Conservation (phyloP, 2,113 vertebrate genomes). For the Anarhynchus alexandrinus region DNA sequence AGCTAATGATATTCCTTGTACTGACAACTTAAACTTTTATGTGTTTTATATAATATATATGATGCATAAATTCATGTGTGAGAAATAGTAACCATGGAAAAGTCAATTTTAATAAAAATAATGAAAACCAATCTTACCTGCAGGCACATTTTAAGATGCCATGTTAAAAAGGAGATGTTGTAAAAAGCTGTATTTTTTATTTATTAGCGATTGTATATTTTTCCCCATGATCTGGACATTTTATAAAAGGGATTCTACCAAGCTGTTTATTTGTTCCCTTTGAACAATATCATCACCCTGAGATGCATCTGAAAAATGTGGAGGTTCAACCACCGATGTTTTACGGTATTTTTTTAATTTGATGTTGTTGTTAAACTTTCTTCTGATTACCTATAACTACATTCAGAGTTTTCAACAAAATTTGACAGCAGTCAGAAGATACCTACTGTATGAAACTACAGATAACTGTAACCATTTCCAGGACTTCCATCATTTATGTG, state of each 20-base stretch:
- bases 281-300: neutral
- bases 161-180: constrained; percentile 34
- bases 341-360: constrained; percentile 34
- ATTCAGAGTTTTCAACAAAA: constrained; percentile 40
- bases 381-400: constrained; percentile 52
- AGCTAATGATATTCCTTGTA: neutral
- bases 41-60: neutral
- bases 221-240: constrained; percentile 13
- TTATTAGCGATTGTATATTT: constrained; percentile 38
- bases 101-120: neutral
- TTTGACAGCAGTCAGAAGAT: constrained; percentile 16
- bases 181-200: constrained; percentile 47
- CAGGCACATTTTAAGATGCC: constrained; percentile 63
- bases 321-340: constrained; percentile 19
- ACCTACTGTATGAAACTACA: constrained; percentile 48
- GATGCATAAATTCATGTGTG: constrained; percentile 34
- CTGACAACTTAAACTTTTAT: constrained; percentile 10
- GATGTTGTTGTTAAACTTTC: constrained; percentile 8
- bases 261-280: neutral
- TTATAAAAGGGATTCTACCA: constrained; percentile 2
- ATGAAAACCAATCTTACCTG: neutral
- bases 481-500: constrained; percentile 31
- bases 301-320: constrained; percentile 25
- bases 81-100: constrained; percentile 40
- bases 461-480: constrained; percentile 55